Evolutionary conservation across 1,140 invertebrate genomes (phyloP).

Genomic region (Drosophila orena): DNA sequence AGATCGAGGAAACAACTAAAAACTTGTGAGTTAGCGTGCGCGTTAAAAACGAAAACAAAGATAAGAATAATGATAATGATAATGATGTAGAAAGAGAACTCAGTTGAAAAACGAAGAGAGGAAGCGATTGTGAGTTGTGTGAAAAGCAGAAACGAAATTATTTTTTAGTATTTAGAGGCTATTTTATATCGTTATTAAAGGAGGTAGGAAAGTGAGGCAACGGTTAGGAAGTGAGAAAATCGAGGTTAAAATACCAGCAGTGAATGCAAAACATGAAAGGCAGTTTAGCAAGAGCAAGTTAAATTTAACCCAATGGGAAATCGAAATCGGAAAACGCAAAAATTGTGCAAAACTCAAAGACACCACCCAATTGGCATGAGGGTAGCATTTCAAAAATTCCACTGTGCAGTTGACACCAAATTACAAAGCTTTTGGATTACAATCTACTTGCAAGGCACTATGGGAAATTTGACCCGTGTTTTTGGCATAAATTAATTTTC

Average conservation of each 20-base stretch:
- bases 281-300: conserved; percentile 17
- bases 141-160: conserved; percentile 70
- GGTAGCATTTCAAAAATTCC: not conserved
- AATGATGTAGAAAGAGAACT: conserved; percentile 36
- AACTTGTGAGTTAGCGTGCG: conserved; percentile 71
- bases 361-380: not conserved
- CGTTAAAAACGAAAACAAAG: conserved; percentile 73
- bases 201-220: conserved; percentile 40
- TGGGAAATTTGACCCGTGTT: too few species aligned
- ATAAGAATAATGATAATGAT: conserved; percentile 46
- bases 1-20: conserved; percentile 18
- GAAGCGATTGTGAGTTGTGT: conserved; percentile 7
- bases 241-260: conserved; percentile 15
- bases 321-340: not conserved
- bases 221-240: conserved; percentile 17
- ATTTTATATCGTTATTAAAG: conserved; percentile 82
- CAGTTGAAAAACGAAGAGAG: conserved; percentile 25
- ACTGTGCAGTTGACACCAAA: not conserved
- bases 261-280: conserved; percentile 18
- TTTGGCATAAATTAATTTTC: too few species aligned
- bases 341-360: conserved; percentile 4
- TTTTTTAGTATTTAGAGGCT: conserved; percentile 84
- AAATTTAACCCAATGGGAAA: conserved; percentile 4
- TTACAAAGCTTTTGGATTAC: conserved; percentile 8
- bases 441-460: not conserved